Conservation (phyloP, 2,888 invertebrate species). For the Ramazzottius varieornatus region DNA sequence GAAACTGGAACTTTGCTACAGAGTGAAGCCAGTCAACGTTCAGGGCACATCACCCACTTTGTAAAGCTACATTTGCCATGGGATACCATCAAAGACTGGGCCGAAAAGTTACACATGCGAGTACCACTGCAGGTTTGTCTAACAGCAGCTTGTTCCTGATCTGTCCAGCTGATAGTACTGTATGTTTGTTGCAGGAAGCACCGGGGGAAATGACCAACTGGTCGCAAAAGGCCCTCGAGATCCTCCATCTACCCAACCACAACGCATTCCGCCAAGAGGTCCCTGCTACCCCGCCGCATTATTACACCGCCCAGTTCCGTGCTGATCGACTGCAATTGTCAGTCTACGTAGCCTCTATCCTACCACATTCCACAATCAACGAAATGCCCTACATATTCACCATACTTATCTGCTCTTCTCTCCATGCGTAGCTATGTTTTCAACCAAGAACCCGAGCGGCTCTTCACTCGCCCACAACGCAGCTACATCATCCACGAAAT, state of each 20-base stretch:
- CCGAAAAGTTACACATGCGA: neutral
- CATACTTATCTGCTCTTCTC: too few species aligned
- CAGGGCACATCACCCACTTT: neutral
- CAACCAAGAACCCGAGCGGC: conserved; percentile 14
- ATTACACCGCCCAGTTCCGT: conserved; percentile 1
- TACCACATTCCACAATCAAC: neutral
- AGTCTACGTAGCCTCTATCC: neutral
- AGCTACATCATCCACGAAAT: conserved; percentile 18
- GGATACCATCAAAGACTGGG: neutral
- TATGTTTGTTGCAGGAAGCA: neutral
- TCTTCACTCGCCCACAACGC: conserved; percentile 15
- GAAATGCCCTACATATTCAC: too few species aligned
- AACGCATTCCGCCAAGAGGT: neutral
- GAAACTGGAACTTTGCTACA: too few species aligned
- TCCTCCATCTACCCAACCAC: neutral
- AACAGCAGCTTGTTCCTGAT: too few species aligned
- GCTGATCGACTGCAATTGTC: neutral
- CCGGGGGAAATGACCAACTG: neutral
- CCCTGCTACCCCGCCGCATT: neutral
- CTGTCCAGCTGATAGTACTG: too few species aligned
- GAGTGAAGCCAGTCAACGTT: neutral
- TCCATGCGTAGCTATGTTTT: conserved; percentile 7
- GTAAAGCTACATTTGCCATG: neutral
- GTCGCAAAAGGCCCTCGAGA: neutral
- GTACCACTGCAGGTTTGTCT: neutral